These are phyloP conservation scores for Apaloderma vittatum DNA, from an alignment of 2,113 vertebrate species.

Conservation along the genomic window DNA sequence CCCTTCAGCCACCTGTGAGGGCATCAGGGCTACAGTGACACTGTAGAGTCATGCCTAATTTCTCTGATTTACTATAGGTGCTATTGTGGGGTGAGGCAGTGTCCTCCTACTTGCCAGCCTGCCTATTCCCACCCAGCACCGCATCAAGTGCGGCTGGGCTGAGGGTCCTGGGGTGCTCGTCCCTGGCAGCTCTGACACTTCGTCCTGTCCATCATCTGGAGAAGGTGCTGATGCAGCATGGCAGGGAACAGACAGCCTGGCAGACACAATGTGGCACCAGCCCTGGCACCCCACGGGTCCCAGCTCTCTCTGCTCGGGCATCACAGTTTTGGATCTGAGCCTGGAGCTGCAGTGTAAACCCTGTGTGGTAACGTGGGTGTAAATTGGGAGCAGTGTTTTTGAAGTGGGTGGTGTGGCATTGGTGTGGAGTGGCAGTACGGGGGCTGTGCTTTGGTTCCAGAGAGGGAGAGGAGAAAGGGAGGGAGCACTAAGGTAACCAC, in stretches of 20 bases:
- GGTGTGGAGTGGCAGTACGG: background rate
- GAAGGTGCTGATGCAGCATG: background rate
- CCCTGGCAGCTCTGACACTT: background rate
- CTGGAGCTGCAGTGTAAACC: background rate
- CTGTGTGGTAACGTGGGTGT: background rate
- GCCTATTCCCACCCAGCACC: background rate
- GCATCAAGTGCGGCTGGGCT: background rate
- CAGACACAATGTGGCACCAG: background rate
- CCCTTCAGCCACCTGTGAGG: background rate
- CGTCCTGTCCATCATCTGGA: background rate
- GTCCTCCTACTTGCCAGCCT: fast-evolving
- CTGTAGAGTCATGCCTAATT: fast-evolving
- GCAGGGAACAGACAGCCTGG: constrained; percentile 6
- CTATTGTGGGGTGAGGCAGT: background rate
- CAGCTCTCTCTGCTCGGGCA: background rate
- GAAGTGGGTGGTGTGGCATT: background rate
- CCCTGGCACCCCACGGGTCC: background rate
- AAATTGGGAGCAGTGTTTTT: background rate
- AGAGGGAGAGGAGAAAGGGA: background rate
- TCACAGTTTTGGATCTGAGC: background rate
- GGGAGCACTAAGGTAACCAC: constrained; percentile 56
- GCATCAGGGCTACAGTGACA: background rate
- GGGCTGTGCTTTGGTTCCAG: background rate
- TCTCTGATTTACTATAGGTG: background rate
- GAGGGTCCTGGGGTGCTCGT: fast-evolving